Evolutionary conservation across 2,888 invertebrate species (phyloP), one percentile per base, ranked within the genome.

Genomic region (Yponomeuta malinellus): DNA sequence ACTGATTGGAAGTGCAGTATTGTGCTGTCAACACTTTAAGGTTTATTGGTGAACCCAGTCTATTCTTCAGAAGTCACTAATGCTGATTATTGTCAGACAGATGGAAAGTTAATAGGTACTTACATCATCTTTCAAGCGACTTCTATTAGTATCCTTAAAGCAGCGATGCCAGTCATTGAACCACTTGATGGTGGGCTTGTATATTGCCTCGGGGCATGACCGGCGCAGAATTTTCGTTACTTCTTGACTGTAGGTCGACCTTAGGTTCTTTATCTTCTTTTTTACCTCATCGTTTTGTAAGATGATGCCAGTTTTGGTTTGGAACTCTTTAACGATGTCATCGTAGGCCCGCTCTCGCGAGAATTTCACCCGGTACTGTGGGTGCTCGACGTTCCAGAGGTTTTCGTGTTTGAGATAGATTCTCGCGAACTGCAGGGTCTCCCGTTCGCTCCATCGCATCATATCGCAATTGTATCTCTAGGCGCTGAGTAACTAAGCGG

Each of bases 211-310:
- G 0, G 80, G 76, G 0, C 75, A 75, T 0, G 87, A 83, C 0
- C 85, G 78, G n/a, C 78, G 77, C 63, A 78, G 81, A 75, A 89
- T 87, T 76, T 89, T 89, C 2, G 75, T 73, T 48, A 88, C 73
- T 75, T 89, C 88, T 74, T 88, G 87, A 48, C 76, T 73, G 69
- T 89, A 89, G 0, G 89, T 89, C 1, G 86, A 86, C 65, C 83
- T 78, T 1, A 89, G 78, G 71, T 81, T 86, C 73, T 83, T 89
- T 71, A 89, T 83, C 76, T 89, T 89, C 2, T 78, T 77, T 74
- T 80, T 65, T 29, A 65, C 29, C 31, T 65, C 65, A 10, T 31
- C 29, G 10, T 31, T 31, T 12, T 65, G 29, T 33, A 65, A 12
- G 29, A 33, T 12, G 12, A 65, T 65, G 33, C 65, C 65, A 12